A percentile compares a stretch with the other conserved stretches of the same genome.
Evolutionary conservation across 2,113 vertebrate genomes (phyloP).

Genomic region (Oreotrochilus melanogaster): DNA sequence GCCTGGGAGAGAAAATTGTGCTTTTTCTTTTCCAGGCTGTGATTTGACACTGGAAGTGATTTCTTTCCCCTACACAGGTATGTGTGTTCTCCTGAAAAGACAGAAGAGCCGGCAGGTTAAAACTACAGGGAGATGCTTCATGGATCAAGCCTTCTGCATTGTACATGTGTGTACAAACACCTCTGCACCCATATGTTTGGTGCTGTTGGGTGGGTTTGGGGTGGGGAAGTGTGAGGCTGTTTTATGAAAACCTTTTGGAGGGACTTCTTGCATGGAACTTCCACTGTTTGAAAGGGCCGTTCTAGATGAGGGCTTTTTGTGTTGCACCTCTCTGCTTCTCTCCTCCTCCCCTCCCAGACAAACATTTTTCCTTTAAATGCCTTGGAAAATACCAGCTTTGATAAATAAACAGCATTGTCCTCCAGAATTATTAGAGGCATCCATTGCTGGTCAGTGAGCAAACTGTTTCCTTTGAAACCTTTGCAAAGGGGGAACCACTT

Average conservation of each 20-base stretch:
- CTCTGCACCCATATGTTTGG: not conserved
- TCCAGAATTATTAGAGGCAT: not conserved
- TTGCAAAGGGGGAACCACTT: not conserved
- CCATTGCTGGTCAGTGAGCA: not conserved
- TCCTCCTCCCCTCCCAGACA: not conserved
- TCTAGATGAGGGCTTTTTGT: not conserved
- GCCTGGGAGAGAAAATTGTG: not conserved
- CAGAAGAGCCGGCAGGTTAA: not conserved
- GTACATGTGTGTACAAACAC: not conserved
- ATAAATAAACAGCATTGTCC: not conserved
- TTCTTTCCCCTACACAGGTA: accelerated
- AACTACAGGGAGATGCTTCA: not conserved
- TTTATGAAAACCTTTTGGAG: not conserved
- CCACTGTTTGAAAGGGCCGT: not conserved
- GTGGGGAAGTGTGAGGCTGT: not conserved
- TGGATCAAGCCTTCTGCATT: not conserved
- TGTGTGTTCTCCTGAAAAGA: not conserved
- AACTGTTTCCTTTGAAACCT: not conserved
- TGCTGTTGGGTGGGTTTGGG: not conserved
- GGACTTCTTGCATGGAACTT: not conserved
- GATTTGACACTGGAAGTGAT: not conserved
- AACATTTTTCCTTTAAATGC: not conserved
- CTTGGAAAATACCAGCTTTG: constrained; percentile 21
- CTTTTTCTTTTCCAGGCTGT: not conserved
- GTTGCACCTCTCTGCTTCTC: not conserved